These are phyloP conservation scores for Ceramica pisi DNA, from an alignment of 2,888 invertebrate species.

Conservation along the genomic window DNA sequence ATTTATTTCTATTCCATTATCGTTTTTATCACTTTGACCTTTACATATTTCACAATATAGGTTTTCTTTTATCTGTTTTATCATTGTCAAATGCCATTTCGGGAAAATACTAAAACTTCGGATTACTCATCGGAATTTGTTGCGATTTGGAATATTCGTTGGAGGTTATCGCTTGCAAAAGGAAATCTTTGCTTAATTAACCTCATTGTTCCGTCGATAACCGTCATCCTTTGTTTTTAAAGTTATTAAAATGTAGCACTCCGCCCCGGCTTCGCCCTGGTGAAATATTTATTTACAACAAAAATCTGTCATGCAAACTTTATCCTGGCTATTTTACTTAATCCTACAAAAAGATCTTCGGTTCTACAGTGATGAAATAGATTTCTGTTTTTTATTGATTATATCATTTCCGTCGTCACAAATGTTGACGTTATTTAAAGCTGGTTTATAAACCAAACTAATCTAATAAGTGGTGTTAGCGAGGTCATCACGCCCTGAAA, in stretches of 20 bases:
- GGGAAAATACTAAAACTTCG: background rate
- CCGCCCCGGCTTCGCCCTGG: background rate
- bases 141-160: background rate
- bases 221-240: slow-evolving; percentile 8
- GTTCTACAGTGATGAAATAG: too few relatives aligned
- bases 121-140: slow-evolving; percentile 8
- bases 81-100: background rate
- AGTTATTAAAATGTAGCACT: slow-evolving; percentile 1
- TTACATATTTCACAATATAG: slow-evolving; percentile 29
- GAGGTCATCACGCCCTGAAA: slow-evolving; percentile 56
- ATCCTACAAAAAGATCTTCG: background rate
- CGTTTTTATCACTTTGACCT: slow-evolving; percentile 32
- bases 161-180: slow-evolving; percentile 3
- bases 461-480: slow-evolving; percentile 46
- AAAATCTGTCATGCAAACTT: background rate
- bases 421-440: slow-evolving; percentile 29
- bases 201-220: slow-evolving; percentile 7
- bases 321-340: background rate
- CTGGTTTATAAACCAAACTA: slow-evolving; percentile 49
- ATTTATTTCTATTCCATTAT: slow-evolving; percentile 9
- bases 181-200: slow-evolving; percentile 13
- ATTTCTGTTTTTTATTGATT: background rate
- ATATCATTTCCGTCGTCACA: background rate
- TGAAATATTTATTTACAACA: background rate
- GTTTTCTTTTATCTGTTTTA: slow-evolving; percentile 3